Evolutionary conservation across 2,113 vertebrate genomes (phyloP).

Genomic region (Grammomys surdaster): DNA sequence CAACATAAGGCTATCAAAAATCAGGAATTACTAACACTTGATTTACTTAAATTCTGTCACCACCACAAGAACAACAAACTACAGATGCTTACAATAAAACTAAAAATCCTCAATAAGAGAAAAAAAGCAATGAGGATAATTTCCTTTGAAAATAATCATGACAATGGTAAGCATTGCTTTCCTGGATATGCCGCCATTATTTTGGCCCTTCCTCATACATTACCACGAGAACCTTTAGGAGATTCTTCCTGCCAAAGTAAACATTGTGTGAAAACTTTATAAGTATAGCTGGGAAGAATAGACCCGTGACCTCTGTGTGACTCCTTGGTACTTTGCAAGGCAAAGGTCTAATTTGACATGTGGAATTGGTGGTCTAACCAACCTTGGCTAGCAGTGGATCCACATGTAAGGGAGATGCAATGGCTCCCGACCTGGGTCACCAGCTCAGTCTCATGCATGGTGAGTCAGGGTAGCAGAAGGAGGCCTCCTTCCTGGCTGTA

Average conservation of each 20-base stretch:
- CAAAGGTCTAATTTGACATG: constrained; percentile 73
- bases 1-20: background rate
- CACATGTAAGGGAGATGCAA: constrained; percentile 60
- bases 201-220: constrained; percentile 54
- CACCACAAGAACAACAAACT: constrained; percentile 28
- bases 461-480: constrained; percentile 75
- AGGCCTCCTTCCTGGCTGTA: constrained; percentile 77
- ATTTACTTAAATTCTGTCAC: constrained; percentile 40
- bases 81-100: constrained; percentile 27
- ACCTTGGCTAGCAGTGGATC: constrained; percentile 58
- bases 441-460: constrained; percentile 67
- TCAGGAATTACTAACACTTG: constrained; percentile 39
- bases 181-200: constrained; percentile 73
- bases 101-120: background rate
- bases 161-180: constrained; percentile 69
- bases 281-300: constrained; percentile 80
- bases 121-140: constrained; percentile 26
- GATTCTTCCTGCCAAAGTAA: constrained; percentile 72
- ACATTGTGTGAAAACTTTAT: constrained; percentile 70
- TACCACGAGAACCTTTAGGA: constrained; percentile 62
- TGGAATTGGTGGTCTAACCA: constrained; percentile 78
- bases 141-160: constrained; percentile 68
- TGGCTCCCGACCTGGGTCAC: background rate
- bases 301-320: constrained; percentile 73
- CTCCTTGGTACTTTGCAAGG: constrained; percentile 75